Evolutionary conservation across 1,140 invertebrate species (phyloP), one percentile per base, ranked within the genome.

Genomic region (Megathymus violae): DNA sequence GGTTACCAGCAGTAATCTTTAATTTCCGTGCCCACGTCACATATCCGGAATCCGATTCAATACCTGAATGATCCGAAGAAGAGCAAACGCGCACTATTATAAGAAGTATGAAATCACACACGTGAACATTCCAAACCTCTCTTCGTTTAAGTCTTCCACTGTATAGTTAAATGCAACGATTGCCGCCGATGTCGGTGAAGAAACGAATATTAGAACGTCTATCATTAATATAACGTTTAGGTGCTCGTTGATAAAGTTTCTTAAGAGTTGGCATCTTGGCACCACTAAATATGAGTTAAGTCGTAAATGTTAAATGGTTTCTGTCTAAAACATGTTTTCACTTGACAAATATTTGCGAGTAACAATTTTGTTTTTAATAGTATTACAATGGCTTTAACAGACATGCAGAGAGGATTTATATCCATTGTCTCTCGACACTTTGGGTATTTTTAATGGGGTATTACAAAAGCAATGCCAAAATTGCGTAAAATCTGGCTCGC

Each of bases 1-100:
- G 66, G 50, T 72, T 66, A 69, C 63, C 71, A 76, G 74, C 76
- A 76, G 67, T 65, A 82, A 73, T 76, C 70, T 79, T 82, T 81
- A 74, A 85, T 85, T 85, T 85, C 80, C 82, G 82, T 64, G 71
- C 71, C 74, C 76, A 74, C 72, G 67, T 82, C 78, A 79, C 69
- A 52, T 60, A 66, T 74, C 67, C 75, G 72, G 77, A 75, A 76
- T 67, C 69, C 68, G 74, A 78, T 78, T 77, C 73, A 68, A 67
- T 67, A 76, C 74, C 68, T 76, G 74, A 70, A 78, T 74, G 72
- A 69, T 62, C 54, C 71, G 41, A 72, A 73, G 63, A 69, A 61
- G 70, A 69, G 65, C 62, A 66, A 76, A 64, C 54, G 64, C 64
- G 58, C 70, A 56, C 41, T 46, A 41, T 48, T 50, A 40, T 27